phyloP scores from a whole-genome alignment of 2,797 vertebrate species.

The Sebastes paucispinis region DNA sequence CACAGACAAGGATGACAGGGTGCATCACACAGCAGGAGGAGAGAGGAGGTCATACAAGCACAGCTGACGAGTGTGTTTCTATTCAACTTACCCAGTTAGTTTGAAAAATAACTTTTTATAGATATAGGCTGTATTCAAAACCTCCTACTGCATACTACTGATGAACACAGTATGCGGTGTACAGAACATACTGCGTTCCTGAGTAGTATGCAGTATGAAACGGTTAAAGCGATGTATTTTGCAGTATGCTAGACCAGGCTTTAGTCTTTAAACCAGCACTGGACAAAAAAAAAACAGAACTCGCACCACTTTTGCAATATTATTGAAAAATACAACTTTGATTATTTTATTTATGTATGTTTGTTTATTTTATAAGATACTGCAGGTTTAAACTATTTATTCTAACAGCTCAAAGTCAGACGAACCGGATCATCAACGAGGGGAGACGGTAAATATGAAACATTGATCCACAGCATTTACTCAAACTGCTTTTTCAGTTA shows the following conservation, averaged over 20 bases:
- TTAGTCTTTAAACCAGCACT: neutral
- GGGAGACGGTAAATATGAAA: no score
- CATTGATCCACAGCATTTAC: no score
- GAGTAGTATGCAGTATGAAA: no score
- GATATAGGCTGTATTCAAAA: neutral
- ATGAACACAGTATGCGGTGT: neutral
- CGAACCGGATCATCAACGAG: rapidly evolving
- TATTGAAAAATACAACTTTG: neutral
- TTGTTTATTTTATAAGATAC: neutral
- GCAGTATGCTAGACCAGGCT: neutral
- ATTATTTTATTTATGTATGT: neutral
- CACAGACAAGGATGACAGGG: slow-evolving; percentile 21
- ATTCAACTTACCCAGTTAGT: neutral
- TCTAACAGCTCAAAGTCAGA: no score
- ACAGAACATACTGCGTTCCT: no score
- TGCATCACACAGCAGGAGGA: slow-evolving; percentile 11
- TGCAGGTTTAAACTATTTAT: neutral
- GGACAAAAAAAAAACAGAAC: neutral
- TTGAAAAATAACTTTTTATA: neutral
- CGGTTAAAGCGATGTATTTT: no score
- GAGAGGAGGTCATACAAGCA: neutral
- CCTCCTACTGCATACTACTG: neutral
- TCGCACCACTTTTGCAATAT: neutral
- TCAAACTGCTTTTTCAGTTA: no score
- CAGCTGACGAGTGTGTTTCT: neutral